Percentiles rank a stretch among this genome's conserved stretches.
phyloP scores from a whole-genome alignment of 2,113 vertebrate species.

The Corvus hawaiiensis region DNA sequence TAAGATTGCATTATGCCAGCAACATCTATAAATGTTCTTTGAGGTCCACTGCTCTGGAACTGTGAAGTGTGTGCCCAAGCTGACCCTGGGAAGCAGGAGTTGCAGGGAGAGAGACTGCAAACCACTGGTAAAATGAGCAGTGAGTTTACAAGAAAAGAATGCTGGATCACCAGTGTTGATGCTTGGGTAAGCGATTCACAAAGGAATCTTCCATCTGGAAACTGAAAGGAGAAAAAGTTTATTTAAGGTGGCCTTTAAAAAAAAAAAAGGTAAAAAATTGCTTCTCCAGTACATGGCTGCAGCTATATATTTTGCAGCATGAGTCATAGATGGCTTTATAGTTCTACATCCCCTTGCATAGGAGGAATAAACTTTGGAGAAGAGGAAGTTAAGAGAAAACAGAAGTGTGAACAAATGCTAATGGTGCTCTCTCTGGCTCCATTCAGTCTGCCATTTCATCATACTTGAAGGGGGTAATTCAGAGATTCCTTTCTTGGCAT shows the following conservation, averaged over 20 bases:
- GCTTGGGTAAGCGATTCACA: constrained; percentile 37
- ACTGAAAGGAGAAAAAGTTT: constrained; percentile 18
- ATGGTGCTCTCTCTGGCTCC: constrained; percentile 76
- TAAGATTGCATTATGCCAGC: background rate
- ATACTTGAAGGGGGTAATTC: constrained; percentile 71
- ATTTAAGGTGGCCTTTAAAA: constrained; percentile 45
- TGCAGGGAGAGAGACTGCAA: constrained; percentile 26
- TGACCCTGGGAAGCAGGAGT: constrained; percentile 10
- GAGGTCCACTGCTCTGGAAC: background rate
- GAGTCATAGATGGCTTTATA: constrained; percentile 75
- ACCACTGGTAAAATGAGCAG: constrained; percentile 34
- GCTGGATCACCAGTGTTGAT: constrained; percentile 27
- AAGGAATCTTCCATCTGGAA: constrained; percentile 53
- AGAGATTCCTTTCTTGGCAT: constrained; percentile 79
- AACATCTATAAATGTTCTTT: background rate
- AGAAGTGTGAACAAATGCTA: constrained; percentile 81
- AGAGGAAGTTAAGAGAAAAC: constrained; percentile 80
- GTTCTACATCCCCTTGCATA: constrained; percentile 61
- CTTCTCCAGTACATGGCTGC: constrained; percentile 21
- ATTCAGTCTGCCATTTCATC: constrained; percentile 76
- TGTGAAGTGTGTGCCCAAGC: background rate
- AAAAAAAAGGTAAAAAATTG: background rate
- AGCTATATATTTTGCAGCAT: constrained; percentile 67
- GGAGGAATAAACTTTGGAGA: constrained; percentile 70
- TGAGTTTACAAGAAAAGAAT: constrained; percentile 50